These are phyloP conservation scores for Phrixothrix hirtus DNA, from an alignment of 2,888 invertebrate genomes.

Conservation along the genomic window DNA sequence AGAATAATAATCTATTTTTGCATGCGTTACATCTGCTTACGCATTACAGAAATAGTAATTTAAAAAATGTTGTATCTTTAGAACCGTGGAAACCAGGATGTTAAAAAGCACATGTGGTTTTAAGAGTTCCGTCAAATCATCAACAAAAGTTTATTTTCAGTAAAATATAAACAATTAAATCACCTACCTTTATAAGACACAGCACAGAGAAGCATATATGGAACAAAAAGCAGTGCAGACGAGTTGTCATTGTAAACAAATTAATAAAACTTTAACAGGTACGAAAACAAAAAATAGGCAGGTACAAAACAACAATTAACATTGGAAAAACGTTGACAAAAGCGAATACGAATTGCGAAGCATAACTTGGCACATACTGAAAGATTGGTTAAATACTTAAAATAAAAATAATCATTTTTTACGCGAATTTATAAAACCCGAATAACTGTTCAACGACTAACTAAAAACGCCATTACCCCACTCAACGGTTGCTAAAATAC, in stretches of 20 bases:
- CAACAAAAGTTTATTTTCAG: constrained; percentile 1
- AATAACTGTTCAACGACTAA: not conserved
- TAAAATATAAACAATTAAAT: constrained; percentile 2
- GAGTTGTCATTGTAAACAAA: constrained; percentile 30
- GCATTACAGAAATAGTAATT: constrained; percentile 20
- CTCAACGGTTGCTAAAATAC: not conserved
- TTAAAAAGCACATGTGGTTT: constrained; percentile 26
- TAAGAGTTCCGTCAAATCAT: not conserved
- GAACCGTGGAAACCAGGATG: constrained; percentile 31
- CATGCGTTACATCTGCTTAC: constrained; percentile 28
- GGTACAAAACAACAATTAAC: constrained; percentile 22
- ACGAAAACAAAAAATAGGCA: constrained; percentile 27
- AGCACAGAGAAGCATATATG: constrained; percentile 24
- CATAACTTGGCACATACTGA: constrained; percentile 19
- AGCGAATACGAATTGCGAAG: constrained; percentile 10
- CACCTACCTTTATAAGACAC: constrained; percentile 32
- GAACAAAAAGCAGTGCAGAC: constrained; percentile 30
- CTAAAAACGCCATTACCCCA: constrained; percentile 1
- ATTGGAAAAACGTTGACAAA: constrained; percentile 23
- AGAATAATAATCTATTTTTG: not conserved
- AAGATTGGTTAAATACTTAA: constrained; percentile 8
- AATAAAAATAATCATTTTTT: constrained; percentile 13
- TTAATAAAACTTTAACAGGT: constrained; percentile 29
- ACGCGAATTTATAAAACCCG: constrained; percentile 7
- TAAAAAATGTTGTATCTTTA: constrained; percentile 15